Base-by-base conservation (phyloP, 2,888 invertebrate genomes). In the Drosophila borealis region DNA sequence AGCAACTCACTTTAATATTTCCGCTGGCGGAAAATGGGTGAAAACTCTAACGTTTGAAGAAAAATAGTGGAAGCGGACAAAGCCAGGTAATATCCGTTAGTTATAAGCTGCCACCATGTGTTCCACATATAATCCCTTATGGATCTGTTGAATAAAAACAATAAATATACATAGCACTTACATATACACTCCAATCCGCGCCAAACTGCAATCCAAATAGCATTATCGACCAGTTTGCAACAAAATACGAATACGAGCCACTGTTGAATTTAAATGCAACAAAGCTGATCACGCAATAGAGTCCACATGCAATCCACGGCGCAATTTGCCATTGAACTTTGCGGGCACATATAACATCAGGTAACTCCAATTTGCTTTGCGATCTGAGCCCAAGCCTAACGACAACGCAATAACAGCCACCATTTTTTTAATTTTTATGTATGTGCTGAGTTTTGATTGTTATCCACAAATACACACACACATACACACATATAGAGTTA, bases 331-430 rank as follows among this genome's bases (percentile, higher is more conserved):
- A 71, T 74, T 78, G 74, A 82, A 78, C 80, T 69, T 56, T 49
- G 57, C 53, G 21, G 53, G 51, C 41, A 57, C 8, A 29, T 29
- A 29, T 41, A 53, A 46, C 56, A 56, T 64, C 64, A 69, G 70
- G 65, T 54, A 74, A 57, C 54, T 70, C 11, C 45, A 74, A 75
- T 72, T 76, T 73, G 57, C 68, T 65, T 10, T 4, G 8, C 55
- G 65, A 70, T 70, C 66, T 70, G 68, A 42, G 69, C 76, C 68
- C 63, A 64, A 62, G 72, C 39, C 64, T 62, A 76, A 72, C 77
- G 77, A 73, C 80, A 74, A 68, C 68, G 77, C 62, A 66, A 71
- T 59, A 79, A 68, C 66, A 72, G 74, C 72, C 79, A 84, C 81
- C 81, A 81, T 81, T 81, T 84, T 83, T 77, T 59, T 56, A 60